Base-by-base conservation (phyloP, 2,797 vertebrate genomes). In the Coendou prehensilis region DNA sequence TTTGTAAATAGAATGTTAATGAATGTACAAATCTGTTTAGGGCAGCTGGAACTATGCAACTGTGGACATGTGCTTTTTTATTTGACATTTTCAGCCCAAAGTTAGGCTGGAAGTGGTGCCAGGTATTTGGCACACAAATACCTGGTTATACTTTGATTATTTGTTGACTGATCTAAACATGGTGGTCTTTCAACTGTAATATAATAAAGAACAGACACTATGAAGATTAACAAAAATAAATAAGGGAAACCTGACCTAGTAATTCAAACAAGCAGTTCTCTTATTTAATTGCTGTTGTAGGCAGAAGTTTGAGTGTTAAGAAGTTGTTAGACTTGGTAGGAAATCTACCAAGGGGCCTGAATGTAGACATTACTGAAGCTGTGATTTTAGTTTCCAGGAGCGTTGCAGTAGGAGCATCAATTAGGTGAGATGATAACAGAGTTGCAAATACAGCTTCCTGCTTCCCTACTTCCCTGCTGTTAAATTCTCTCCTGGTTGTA, bases 141-240 rank as follows among this genome's bases (percentile, higher is more conserved):
- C 22, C 18, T 87, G 7, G 14, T 83, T 52, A 11, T 93, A 78
- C 69, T 93, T 59, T 50, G 78, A 93, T 90, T 86, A 78, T 52
- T 89, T 75, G 63, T 67, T 23, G 26, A 84, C 11, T 87, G 18
- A 52, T 87, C 28, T n/a, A 63, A 73, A 4, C 13, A 9, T 8
- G 22, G 11, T 30, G 45, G 14, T 33, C 61, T 9, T 63, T 67
- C 50, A 52, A 9, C 54, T 90, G 20, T 75, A 63, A 86, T 37
- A n/a, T 9, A 54, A 59, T 52, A 54, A 85, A 83, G 57, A 89
- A 73, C 22, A 37, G 22, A 67, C 17, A 41, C 47, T 37, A 5
- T 59, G 54, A 78, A 78, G 71, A 76, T 82, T 17, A 88, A 57
- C 37, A 89, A 64, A 90, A 87, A 71, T 67, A 76, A 69, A 57